Evolutionary conservation across 2,888 invertebrate species (phyloP).

Genomic region (Anticlea derivata): DNA sequence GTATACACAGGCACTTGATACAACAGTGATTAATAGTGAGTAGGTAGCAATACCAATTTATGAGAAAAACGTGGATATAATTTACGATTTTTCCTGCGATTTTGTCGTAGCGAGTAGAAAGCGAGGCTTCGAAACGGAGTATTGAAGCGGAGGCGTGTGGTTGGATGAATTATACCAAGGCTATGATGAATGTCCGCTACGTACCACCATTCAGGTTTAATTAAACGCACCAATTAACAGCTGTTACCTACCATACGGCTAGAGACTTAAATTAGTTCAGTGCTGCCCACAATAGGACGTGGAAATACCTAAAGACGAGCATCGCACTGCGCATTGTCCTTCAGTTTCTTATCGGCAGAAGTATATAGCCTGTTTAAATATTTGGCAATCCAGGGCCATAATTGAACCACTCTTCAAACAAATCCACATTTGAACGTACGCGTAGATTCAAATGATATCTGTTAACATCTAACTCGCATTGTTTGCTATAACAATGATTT

Average conservation of each 20-base stretch:
- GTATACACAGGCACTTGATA: slow-evolving; percentile 13
- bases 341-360: slow-evolving; percentile 1
- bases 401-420: slow-evolving; percentile 2
- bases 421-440: not conserved
- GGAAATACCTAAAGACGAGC: slow-evolving; percentile 5
- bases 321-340: slow-evolving; percentile 9
- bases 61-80: slow-evolving; percentile 40
- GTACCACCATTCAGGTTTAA: slow-evolving; percentile 47
- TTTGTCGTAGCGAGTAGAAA: slow-evolving; percentile 11
- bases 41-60: slow-evolving; percentile 28
- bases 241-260: slow-evolving; percentile 40
- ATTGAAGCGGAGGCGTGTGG: not conserved
- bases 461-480: not conserved
- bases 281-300: slow-evolving; percentile 10
- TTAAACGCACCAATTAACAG: slow-evolving; percentile 56
- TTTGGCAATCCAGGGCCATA: slow-evolving; percentile 8
- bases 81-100: slow-evolving; percentile 12
- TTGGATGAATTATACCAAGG: slow-evolving; percentile 35
- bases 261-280: slow-evolving; percentile 26
- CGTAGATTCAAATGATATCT: not conserved
- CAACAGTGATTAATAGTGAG: slow-evolving; percentile 20
- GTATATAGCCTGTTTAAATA: slow-evolving; percentile 5
- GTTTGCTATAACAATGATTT: not conserved
- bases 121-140: slow-evolving; percentile 8
- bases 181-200: slow-evolving; percentile 31